phyloP scores from a whole-genome alignment of 2,797 vertebrate genomes.

The Sebastes baramenuke region DNA sequence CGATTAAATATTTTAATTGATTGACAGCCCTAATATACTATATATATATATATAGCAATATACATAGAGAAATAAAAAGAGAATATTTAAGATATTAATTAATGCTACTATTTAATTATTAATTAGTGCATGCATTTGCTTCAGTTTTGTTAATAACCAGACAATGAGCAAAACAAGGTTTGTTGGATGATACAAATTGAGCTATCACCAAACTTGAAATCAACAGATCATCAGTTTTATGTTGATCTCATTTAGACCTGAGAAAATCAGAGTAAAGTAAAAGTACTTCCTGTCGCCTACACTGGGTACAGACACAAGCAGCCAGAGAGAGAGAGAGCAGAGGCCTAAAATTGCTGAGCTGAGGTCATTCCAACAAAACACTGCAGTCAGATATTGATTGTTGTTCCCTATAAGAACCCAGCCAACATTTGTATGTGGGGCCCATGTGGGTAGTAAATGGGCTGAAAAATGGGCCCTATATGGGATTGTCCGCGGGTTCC shows the following conservation, averaged over 20 bases:
- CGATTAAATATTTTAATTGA: too few relatives aligned
- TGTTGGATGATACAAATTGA: not conserved
- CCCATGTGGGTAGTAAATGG: too few relatives aligned
- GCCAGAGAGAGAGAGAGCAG: not conserved
- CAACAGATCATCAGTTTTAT: too few relatives aligned
- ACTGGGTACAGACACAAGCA: not conserved
- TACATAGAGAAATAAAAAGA: not conserved
- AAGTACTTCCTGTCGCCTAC: not conserved
- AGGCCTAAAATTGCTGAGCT: slow-evolving; percentile 29
- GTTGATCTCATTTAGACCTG: not conserved
- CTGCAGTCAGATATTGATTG: slow-evolving; percentile 45
- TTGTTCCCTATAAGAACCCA: slow-evolving; percentile 6
- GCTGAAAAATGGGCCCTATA: too few relatives aligned
- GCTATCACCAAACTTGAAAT: not conserved
- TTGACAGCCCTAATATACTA: too few relatives aligned
- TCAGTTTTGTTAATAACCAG: not conserved
- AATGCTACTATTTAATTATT: not conserved
- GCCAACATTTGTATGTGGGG: too few relatives aligned
- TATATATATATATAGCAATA: too few relatives aligned
- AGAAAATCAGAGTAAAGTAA: not conserved
- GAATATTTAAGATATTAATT: not conserved
- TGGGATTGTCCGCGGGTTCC: too few relatives aligned
- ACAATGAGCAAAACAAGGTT: not conserved
- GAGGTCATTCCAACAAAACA: slow-evolving; percentile 18
- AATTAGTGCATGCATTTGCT: not conserved